Base-by-base conservation (phyloP, 2,113 vertebrate species). In the Oncorhynchus keta region DNA sequence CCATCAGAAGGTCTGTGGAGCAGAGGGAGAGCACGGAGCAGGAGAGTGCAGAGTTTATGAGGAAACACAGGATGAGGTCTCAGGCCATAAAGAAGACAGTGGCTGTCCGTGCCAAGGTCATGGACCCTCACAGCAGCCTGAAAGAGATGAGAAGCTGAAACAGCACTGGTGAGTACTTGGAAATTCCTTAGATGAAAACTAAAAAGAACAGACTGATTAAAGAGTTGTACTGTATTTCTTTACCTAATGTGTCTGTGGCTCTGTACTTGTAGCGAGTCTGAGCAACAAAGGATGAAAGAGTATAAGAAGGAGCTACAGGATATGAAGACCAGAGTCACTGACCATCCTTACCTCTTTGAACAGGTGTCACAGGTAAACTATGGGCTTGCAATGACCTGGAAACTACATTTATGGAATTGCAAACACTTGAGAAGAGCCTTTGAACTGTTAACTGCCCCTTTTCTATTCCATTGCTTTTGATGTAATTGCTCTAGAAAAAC, bases 321-420 rank as follows among this genome's bases (percentile, higher is more conserved):
- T 77, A 99, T 99, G 91, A 95, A 94, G 84, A 90, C 91, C 35
- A 86, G 96, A 83, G 93, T 99, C 77, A 93, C 92, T 61, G 91
- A 88, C 62, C 95, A 95, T 69, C 96, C 97, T 0, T 97, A 93
- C 84, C 94, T 99, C 82, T 98, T 99, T 1, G 95, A 98, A 85
- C 95, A 95, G 87, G 90, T 97, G 86, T 94, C 92, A 84, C 92
- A 93, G 92, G 93, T 93, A 86, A 65, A 73, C 22, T 4, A 45
- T 28, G 12, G 45, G 16, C 11, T 70, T n/a, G 22, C 24, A 2
- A 35, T 12, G 28, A 11, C 45, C 18, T 1, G 13, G 22, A 26
- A 45, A 67, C 22, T 26, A 24, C 24, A 11, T 32, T 14, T 67
- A 8, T 9, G 5, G 24, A 4, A 14, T 67, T 11, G 11, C 26